Evolutionary conservation across 2,888 invertebrate genomes (phyloP).

Genomic region (Clepsis dumicolana): DNA sequence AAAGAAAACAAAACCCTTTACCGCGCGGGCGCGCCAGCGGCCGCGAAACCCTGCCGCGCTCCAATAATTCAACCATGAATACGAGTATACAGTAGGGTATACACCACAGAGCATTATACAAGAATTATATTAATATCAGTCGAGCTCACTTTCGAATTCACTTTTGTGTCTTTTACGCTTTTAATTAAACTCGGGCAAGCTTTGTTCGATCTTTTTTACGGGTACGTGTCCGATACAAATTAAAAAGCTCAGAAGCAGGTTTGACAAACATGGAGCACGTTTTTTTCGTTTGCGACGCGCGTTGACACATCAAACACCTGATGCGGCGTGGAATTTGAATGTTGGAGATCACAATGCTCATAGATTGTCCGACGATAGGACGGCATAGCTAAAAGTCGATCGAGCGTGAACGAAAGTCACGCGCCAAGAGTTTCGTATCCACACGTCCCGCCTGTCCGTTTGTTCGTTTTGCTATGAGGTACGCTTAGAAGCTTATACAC

Average conservation of each 20-base stretch:
- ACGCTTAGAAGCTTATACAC: slow-evolving; percentile 36
- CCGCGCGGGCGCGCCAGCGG: slow-evolving; percentile 54
- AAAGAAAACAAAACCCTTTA: slow-evolving; percentile 84
- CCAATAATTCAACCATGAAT: slow-evolving; percentile 44
- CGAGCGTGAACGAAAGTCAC: slow-evolving; percentile 80
- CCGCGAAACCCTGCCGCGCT: slow-evolving; percentile 63
- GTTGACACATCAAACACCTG: slow-evolving; percentile 37
- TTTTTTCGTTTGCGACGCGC: slow-evolving; percentile 15
- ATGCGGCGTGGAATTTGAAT: slow-evolving; percentile 39
- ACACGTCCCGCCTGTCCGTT: slow-evolving; percentile 63
- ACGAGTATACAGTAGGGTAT: slow-evolving; percentile 18
- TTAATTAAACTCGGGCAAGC: slow-evolving; percentile 36
- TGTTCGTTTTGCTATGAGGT: slow-evolving; percentile 47
- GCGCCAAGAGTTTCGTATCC: slow-evolving; percentile 76
- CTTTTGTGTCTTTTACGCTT: slow-evolving; percentile 18
- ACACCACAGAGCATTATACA: slow-evolving; percentile 29
- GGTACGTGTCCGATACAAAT: slow-evolving; percentile 30
- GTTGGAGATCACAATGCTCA: slow-evolving; percentile 52
- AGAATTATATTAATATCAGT: slow-evolving; percentile 31
- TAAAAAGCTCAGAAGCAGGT: slow-evolving; percentile 26
- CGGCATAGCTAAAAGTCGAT: slow-evolving; percentile 76
- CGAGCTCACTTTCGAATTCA: slow-evolving; percentile 17
- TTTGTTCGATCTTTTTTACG: slow-evolving; percentile 26
- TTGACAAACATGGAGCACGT: slow-evolving; percentile 27
- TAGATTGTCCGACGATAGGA: slow-evolving; percentile 69